Evolutionary conservation across 1,140 invertebrate species (phyloP).

Genomic region (Pteromalus puparum): DNA sequence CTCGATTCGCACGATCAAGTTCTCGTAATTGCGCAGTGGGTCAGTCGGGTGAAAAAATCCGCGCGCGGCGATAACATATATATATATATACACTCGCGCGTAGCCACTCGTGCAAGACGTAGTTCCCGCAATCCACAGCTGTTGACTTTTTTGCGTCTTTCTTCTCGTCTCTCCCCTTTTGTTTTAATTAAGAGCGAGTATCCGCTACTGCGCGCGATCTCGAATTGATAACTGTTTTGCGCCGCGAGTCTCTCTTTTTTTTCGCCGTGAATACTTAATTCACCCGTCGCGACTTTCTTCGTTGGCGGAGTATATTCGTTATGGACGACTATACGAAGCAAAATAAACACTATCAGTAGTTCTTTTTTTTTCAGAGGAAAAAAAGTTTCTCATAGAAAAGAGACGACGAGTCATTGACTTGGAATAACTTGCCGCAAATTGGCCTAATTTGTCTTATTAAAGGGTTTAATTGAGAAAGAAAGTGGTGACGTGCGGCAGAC

Average conservation of each 20-base stretch:
- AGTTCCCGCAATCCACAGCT: conserved; percentile 22
- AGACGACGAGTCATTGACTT: conserved; percentile 57
- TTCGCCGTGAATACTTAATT: not conserved
- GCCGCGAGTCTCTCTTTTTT: not conserved
- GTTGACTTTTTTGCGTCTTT: conserved; percentile 6
- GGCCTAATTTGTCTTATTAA: conserved; percentile 66
- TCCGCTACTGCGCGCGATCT: not conserved
- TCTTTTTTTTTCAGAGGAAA: not conserved
- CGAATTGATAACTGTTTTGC: conserved; percentile 26
- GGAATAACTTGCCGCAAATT: conserved; percentile 60
- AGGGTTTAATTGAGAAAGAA: conserved; percentile 65
- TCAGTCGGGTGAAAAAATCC: conserved; percentile 45
- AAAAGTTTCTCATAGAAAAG: conserved; percentile 30
- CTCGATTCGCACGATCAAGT: conserved; percentile 34
- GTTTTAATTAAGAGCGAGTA: conserved; percentile 9
- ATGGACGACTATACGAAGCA: not conserved
- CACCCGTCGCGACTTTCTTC: not conserved
- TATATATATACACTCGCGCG: conserved; percentile 20
- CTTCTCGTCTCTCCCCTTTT: conserved; percentile 4
- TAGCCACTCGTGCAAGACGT: conserved; percentile 35
- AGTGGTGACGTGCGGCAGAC: conserved; percentile 52
- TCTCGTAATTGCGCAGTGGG: conserved; percentile 43
- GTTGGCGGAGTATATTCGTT: not conserved
- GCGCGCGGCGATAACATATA: too few species aligned
- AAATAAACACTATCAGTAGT: too few species aligned